These are phyloP conservation scores for Trachemys scripta DNA, from an alignment of 2,113 vertebrate genomes.

Conservation along the genomic window DNA sequence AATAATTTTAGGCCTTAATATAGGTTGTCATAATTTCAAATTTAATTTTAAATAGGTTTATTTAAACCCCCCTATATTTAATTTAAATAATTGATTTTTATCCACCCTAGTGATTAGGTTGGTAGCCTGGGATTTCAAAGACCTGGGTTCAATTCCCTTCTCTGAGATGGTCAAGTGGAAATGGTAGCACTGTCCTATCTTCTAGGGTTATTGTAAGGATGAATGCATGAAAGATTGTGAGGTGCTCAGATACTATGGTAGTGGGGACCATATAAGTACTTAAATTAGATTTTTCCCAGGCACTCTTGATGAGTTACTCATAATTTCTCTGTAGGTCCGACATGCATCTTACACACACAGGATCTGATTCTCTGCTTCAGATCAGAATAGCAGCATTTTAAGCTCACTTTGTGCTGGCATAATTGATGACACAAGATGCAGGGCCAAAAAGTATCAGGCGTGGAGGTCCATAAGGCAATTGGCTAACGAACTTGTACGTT, in stretches of 20 bases:
- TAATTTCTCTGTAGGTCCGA: background rate
- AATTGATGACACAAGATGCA: background rate
- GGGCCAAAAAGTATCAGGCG: background rate
- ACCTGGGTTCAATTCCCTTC: background rate
- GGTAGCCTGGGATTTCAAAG: background rate
- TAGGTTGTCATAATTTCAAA: background rate
- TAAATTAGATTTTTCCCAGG: background rate
- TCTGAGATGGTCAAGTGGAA: background rate
- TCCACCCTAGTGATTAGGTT: background rate
- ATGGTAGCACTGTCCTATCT: accelerated
- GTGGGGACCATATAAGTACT: background rate
- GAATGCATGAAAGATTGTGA: background rate
- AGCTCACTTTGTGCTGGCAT: background rate
- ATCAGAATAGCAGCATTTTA: background rate
- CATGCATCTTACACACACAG: background rate
- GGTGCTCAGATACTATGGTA: accelerated
- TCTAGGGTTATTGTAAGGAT: background rate
- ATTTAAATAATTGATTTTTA: background rate
- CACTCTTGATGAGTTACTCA: conserved; percentile 28
- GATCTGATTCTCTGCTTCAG: background rate
- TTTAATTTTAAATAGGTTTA: background rate
- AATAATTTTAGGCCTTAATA: background rate
- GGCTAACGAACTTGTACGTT: background rate
- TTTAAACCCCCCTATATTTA: background rate
- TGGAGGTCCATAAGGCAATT: background rate